Conservation (phyloP, 2,888 invertebrate species). For the Stenodera caucasica region DNA sequence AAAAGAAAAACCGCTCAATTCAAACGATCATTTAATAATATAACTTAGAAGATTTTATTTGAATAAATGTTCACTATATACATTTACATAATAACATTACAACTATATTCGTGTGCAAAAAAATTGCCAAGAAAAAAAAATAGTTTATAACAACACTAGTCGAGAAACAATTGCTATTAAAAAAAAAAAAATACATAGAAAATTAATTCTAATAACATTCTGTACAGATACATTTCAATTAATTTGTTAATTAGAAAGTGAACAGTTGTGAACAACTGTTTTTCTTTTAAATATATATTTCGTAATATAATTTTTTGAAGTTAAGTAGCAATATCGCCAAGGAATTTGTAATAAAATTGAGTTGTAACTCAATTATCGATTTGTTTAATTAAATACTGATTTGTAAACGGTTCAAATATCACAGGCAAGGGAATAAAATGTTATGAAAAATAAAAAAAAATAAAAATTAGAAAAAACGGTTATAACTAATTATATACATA, state of each 20-base stretch:
- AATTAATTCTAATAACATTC: conserved; percentile 32
- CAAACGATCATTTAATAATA: conserved; percentile 35
- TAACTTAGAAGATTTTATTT: conserved; percentile 47
- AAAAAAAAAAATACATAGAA: conserved; percentile 37
- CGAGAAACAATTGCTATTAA: conserved; percentile 32
- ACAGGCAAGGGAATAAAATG: conserved; percentile 47
- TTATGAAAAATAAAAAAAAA: conserved; percentile 17
- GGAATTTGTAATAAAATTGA: conserved; percentile 16
- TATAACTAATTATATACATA: not conserved
- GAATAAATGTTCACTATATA: conserved; percentile 47
- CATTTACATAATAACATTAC: conserved; percentile 45
- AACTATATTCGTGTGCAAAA: conserved; percentile 43
- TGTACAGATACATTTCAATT: conserved; percentile 30
- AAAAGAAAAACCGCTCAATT: not conserved
- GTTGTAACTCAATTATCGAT: conserved; percentile 11
- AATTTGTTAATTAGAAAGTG: conserved; percentile 25
- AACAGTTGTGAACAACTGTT: not conserved
- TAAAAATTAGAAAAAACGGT: not conserved
- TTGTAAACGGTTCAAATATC: conserved; percentile 47
- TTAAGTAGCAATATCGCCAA: conserved; percentile 21
- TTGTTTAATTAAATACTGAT: conserved; percentile 45
- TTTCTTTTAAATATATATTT: not conserved
- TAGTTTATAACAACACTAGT: conserved; percentile 28
- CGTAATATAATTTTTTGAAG: not conserved
- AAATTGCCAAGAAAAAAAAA: conserved; percentile 32